Conservation (phyloP, 2,888 invertebrate species). For the Melieria omissa region DNA sequence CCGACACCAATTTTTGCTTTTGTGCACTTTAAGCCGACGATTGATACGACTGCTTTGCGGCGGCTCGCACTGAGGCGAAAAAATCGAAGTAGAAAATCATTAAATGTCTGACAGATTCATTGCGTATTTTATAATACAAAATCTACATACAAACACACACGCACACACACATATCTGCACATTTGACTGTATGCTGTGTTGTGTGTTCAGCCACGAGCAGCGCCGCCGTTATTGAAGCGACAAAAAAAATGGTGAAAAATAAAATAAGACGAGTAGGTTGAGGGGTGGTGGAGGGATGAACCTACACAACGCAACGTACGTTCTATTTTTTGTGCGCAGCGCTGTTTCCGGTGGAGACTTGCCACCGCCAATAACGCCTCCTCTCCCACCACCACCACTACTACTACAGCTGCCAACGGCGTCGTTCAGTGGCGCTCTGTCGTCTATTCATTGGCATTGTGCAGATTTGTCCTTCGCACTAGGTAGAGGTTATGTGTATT, state of each 20-base stretch:
- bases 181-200: not conserved
- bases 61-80: not conserved
- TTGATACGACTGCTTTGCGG: not conserved
- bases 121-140: not conserved
- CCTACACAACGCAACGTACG: not conserved
- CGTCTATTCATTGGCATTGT: not conserved
- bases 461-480: conserved; percentile 39
- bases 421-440: not conserved
- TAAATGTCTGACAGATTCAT: conserved; percentile 20
- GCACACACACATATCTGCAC: not conserved
- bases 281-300: not conserved
- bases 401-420: not conserved
- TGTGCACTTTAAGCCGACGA: too few species aligned
- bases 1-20: too few species aligned
- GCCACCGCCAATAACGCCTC: not conserved
- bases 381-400: not conserved
- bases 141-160: not conserved
- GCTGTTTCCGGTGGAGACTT: not conserved
- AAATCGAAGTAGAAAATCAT: not conserved
- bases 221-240: not conserved
- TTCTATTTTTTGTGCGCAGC: not conserved
- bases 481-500: conserved; percentile 27
- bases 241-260: not conserved
- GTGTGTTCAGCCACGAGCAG: not conserved
- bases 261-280: not conserved